These are phyloP conservation scores for Platycheirus rosarum DNA, from an alignment of 2,888 invertebrate species.

Conservation along the genomic window DNA sequence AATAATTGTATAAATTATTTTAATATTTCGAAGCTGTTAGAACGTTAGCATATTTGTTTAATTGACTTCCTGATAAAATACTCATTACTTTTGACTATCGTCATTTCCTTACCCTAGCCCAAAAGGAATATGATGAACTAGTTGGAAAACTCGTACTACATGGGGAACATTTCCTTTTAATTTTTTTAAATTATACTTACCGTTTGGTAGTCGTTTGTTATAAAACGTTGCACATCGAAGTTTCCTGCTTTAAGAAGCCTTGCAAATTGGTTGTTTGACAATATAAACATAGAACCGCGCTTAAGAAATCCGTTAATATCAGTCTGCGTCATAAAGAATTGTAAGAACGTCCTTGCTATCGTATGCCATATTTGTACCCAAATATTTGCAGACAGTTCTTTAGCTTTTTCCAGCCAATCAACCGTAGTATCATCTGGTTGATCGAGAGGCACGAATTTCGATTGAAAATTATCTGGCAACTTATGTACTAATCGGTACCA, in stretches of 20 bases:
- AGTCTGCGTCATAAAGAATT: slow-evolving; percentile 96
- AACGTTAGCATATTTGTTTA: too few relatives aligned
- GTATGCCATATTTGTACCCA: slow-evolving; percentile 96
- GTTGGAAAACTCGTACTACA: too few relatives aligned
- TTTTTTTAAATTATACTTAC: too few relatives aligned
- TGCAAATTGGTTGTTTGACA: slow-evolving; percentile 92
- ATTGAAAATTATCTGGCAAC: slow-evolving; percentile 79
- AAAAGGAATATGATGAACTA: too few relatives aligned
- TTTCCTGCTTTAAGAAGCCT: slow-evolving; percentile 79
- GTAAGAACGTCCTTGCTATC: slow-evolving; percentile 91
- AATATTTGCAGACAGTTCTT: slow-evolving; percentile 83
- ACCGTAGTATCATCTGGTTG: slow-evolving; percentile 80
- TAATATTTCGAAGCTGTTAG: too few relatives aligned
- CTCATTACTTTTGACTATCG: too few relatives aligned
- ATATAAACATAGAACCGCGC: slow-evolving; percentile 98
- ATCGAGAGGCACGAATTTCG: slow-evolving; percentile 80
- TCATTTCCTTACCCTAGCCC: too few relatives aligned
- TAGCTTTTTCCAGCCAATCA: slow-evolving; percentile 81
- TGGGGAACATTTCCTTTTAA: too few relatives aligned
- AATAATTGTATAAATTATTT: too few relatives aligned
- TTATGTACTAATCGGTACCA: slow-evolving; percentile 80
- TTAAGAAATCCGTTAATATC: slow-evolving; percentile 96
- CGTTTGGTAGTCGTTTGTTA: slow-evolving; percentile 71
- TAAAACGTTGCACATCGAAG: slow-evolving; percentile 76
- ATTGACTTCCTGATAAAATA: too few relatives aligned